phyloP scores from a whole-genome alignment of 2,113 vertebrate genomes.

The Odontesthes bonariensis region DNA sequence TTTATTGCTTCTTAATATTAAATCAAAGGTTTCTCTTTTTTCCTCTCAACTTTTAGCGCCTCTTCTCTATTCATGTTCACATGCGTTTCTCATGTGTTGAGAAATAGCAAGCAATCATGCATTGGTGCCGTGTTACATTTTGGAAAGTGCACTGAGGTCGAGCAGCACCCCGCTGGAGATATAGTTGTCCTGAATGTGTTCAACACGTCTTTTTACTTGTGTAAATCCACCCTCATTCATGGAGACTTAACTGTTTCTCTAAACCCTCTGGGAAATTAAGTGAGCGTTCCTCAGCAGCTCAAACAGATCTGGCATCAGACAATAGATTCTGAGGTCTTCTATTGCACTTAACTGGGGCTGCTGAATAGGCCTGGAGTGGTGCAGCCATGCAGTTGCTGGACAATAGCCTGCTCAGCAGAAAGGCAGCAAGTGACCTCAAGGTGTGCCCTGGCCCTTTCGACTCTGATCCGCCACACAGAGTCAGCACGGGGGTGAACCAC shows the following conservation, averaged over 20 bases:
- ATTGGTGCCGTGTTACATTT: too few relatives aligned
- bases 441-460: constrained; percentile 40
- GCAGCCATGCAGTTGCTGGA: constrained; percentile 63
- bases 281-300: constrained; percentile 64
- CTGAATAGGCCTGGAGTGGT: constrained; percentile 69
- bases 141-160: constrained; percentile 28
- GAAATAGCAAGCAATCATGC: neutral
- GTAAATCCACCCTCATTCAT: constrained; percentile 69
- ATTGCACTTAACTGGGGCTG: constrained; percentile 63
- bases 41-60: neutral
- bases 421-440: constrained; percentile 64
- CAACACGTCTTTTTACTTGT: constrained; percentile 66
- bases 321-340: constrained; percentile 63
- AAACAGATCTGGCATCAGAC: constrained; percentile 70
- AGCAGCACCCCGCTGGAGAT: constrained; percentile 45
- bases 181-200: constrained; percentile 61
- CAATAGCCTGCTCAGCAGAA: constrained; percentile 74
- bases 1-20: constrained; percentile 33
- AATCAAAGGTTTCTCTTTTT: constrained; percentile 6
- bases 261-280: constrained; percentile 76
- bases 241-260: constrained; percentile 68
- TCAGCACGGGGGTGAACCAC: constrained; percentile 34
- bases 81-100: neutral
- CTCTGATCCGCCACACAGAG: constrained; percentile 60
- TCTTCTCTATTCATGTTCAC: constrained; percentile 1